Percentiles rank a stretch among this genome's conserved stretches.
These are phyloP conservation scores for Agapornis roseicollis DNA, from an alignment of 2,113 vertebrate genomes.

Conservation along the genomic window DNA sequence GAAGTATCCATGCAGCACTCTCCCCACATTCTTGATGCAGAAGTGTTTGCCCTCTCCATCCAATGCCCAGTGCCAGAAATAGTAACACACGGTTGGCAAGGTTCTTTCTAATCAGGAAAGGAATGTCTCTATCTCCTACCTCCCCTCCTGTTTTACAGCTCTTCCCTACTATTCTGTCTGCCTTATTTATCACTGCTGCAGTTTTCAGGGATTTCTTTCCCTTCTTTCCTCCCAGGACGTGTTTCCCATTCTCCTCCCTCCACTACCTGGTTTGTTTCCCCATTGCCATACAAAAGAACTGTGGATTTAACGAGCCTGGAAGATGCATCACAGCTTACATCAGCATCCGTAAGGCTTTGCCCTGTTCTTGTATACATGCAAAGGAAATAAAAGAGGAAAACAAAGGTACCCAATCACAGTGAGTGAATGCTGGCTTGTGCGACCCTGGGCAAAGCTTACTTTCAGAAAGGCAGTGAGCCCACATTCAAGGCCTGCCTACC, in stretches of 20 bases:
- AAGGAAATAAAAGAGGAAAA: neutral
- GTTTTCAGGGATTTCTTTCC: neutral
- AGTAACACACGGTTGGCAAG: neutral
- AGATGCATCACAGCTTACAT: neutral
- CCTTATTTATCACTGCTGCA: neutral
- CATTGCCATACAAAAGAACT: accelerated
- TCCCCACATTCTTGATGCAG: neutral
- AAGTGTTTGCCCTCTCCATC: neutral
- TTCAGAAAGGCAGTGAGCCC: neutral
- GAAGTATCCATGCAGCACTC: neutral
- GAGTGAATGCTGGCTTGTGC: neutral
- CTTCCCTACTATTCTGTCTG: neutral
- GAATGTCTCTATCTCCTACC: neutral
- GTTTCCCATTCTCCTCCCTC: neutral
- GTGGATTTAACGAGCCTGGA: neutral
- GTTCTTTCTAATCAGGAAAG: neutral
- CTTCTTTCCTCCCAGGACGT: neutral
- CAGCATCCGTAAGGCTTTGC: neutral
- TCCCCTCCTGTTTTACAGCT: neutral
- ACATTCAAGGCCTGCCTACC: neutral
- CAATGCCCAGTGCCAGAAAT: neutral
- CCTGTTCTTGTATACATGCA: neutral
- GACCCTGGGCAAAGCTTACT: neutral
- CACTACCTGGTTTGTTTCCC: neutral
- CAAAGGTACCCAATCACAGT: neutral